Conservation (phyloP, 2,113 vertebrate species). For the Urocolius indicus region DNA sequence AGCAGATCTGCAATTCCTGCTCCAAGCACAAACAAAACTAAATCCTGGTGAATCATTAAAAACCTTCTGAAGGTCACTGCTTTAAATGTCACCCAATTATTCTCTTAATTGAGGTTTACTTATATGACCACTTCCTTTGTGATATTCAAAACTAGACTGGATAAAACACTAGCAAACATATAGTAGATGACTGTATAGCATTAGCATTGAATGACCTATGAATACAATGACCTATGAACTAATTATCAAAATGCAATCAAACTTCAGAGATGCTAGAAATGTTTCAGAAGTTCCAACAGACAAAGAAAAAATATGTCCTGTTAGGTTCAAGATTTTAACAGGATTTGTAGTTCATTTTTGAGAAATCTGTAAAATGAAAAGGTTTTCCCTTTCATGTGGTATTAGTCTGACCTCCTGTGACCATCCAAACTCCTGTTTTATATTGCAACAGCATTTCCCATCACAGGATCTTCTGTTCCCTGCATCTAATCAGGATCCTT, state of each 20-base stretch:
- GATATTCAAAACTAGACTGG: background rate
- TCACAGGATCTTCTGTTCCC: background rate
- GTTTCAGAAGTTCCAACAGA: background rate
- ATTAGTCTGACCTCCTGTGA: background rate
- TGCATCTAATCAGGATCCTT: background rate
- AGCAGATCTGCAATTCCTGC: background rate
- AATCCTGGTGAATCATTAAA: background rate
- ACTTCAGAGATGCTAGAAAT: background rate
- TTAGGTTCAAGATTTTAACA: background rate
- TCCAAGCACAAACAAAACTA: background rate
- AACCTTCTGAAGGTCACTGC: background rate
- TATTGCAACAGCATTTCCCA: background rate
- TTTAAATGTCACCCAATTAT: conserved; percentile 12
- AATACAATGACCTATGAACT: background rate
- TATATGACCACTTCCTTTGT: background rate
- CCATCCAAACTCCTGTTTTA: background rate
- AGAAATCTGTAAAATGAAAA: background rate
- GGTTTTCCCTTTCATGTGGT: background rate
- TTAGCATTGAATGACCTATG: background rate
- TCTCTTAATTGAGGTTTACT: background rate
- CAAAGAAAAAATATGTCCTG: background rate
- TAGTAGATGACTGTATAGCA: background rate
- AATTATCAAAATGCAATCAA: background rate
- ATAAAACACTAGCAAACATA: background rate
- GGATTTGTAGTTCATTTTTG: background rate